phyloP scores from a whole-genome alignment of 2,113 vertebrate species.

The Himantopus leucocephalus region DNA sequence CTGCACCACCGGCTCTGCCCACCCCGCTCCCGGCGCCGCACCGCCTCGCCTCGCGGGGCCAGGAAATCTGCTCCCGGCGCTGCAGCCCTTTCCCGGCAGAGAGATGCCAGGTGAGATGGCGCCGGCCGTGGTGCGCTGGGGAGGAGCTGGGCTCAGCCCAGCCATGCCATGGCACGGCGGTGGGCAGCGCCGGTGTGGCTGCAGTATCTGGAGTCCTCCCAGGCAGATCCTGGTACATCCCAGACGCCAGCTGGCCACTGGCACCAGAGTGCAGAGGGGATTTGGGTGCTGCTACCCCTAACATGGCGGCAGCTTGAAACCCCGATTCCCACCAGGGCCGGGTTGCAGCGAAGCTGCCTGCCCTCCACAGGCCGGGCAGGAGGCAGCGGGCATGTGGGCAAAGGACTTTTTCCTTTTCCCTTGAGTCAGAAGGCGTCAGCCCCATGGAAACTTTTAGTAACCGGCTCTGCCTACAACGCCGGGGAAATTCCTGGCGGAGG shows the following conservation, averaged over 20 bases:
- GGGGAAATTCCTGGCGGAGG: not conserved
- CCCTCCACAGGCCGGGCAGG: not conserved
- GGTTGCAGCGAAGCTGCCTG: not conserved
- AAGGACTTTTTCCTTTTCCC: not conserved
- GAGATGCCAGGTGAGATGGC: accelerated
- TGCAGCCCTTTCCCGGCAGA: accelerated
- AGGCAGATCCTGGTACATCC: accelerated
- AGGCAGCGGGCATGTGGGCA: accelerated
- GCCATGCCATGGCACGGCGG: accelerated
- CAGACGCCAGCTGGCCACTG: accelerated
- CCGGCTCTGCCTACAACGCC: not conserved
- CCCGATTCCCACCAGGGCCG: accelerated
- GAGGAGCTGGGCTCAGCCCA: not conserved
- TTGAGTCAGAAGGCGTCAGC: not conserved
- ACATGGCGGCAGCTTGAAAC: accelerated
- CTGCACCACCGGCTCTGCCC: not conserved
- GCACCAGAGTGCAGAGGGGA: accelerated
- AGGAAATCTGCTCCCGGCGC: not conserved
- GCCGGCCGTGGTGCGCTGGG: accelerated
- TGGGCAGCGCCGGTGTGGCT: accelerated
- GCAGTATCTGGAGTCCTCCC: accelerated
- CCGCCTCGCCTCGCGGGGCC: accelerated
- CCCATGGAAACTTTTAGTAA: conserved; percentile 27
- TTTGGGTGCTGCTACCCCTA: not conserved
- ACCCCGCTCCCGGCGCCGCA: accelerated